Evolutionary conservation across 2,888 invertebrate genomes (phyloP).

Genomic region (Rhimphoctona megacephalus): DNA sequence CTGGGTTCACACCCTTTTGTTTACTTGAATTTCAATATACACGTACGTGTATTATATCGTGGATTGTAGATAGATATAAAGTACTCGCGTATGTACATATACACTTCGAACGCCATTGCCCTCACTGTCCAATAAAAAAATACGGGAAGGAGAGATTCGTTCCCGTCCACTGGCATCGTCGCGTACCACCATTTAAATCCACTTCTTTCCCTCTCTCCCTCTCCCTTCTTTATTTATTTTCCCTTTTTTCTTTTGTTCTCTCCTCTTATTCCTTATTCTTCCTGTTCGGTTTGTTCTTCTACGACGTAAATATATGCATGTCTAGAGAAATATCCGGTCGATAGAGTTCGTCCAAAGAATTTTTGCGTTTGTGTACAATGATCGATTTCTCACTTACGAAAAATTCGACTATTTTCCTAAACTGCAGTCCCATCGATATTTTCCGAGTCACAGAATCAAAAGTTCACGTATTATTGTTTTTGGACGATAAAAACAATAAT

Average conservation of each 20-base stretch:
- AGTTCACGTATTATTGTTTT: background rate
- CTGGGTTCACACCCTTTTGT: background rate
- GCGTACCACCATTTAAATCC: constrained; percentile 60
- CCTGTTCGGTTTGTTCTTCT: constrained; percentile 26
- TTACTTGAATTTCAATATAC: constrained; percentile 4
- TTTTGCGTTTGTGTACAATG: background rate
- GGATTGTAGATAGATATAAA: constrained; percentile 31
- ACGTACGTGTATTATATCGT: background rate
- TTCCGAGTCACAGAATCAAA: background rate
- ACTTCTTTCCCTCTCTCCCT: background rate
- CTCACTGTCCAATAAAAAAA: constrained; percentile 30
- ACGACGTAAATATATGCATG: constrained; percentile 17
- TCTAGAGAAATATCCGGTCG: constrained; percentile 7
- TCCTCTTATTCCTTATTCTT: constrained; percentile 18
- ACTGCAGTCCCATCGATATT: background rate
- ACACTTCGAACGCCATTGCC: constrained; percentile 47
- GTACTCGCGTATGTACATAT: constrained; percentile 22
- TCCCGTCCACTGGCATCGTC: constrained; percentile 57
- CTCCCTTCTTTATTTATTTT: background rate
- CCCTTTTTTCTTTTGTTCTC: background rate
- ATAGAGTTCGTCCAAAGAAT: constrained; percentile 14
- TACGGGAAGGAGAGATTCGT: constrained; percentile 43
- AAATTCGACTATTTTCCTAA: background rate
- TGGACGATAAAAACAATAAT: background rate
- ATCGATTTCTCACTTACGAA: background rate